Conservation (phyloP, 92 coral and sea anemone species). For the Pocillopora meandrina region DNA sequence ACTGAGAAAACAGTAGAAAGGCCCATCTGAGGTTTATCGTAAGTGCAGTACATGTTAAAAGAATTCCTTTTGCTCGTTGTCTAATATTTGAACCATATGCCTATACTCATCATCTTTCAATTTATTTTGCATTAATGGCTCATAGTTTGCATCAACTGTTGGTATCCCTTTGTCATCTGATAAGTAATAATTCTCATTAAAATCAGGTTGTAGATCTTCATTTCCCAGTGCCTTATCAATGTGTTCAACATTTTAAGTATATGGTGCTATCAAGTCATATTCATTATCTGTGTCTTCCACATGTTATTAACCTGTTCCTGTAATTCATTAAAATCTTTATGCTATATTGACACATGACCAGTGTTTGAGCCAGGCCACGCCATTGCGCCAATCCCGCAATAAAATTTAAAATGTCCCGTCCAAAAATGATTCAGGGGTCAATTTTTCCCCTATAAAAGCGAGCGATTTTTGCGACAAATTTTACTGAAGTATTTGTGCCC, state of each 20-base stretch:
- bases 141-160: too few relatives aligned
- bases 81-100: constrained; percentile 43
- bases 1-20: constrained; percentile 51
- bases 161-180: too few relatives aligned
- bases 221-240: constrained; percentile 52
- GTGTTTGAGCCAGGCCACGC: too few relatives aligned
- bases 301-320: constrained; percentile 34
- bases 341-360: background rate
- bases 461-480: too few relatives aligned
- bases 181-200: background rate
- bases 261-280: constrained; percentile 55
- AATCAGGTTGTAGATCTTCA: constrained; percentile 64
- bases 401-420: too few relatives aligned
- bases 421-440: too few relatives aligned
- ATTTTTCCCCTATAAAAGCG: too few relatives aligned
- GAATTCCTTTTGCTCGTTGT: constrained; percentile 7
- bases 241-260: constrained; percentile 42
- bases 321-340: constrained; percentile 35
- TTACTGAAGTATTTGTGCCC: too few relatives aligned
- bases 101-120: background rate
- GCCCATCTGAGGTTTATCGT: constrained; percentile 53
- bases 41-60: constrained; percentile 61
- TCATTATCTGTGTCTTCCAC: constrained; percentile 33
- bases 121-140: too few relatives aligned
- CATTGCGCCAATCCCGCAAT: too few relatives aligned